Percentiles rank a stretch among this genome's conserved stretches.
phyloP scores from a whole-genome alignment of 2,797 vertebrate genomes.

The Notoglanidium macrostoma region DNA sequence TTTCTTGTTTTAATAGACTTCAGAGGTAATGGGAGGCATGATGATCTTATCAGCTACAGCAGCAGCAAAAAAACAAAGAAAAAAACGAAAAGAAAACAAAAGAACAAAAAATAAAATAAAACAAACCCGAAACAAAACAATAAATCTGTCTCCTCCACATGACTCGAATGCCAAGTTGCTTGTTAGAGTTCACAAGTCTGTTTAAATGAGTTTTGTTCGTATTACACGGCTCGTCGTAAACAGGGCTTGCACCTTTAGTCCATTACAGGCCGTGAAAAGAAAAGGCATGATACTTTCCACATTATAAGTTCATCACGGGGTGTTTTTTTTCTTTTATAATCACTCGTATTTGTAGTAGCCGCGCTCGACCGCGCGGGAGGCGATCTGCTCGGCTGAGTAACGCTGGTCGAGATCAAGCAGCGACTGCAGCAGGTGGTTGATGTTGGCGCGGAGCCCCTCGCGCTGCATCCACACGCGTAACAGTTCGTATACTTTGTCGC shows the following conservation, averaged over 20 bases:
- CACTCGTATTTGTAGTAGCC: slow-evolving; percentile 75
- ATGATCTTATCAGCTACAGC: slow-evolving; percentile 9
- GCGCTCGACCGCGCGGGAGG: slow-evolving; percentile 67
- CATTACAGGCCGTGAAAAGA: neutral
- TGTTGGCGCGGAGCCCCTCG: slow-evolving; percentile 77
- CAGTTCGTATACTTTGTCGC: slow-evolving; percentile 80
- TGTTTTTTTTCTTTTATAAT: neutral
- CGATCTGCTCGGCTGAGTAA: slow-evolving; percentile 77
- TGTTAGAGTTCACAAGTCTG: slow-evolving; percentile 12
- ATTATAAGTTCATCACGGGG: slow-evolving; percentile 1
- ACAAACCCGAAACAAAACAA: neutral
- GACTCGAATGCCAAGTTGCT: slow-evolving; percentile 9
- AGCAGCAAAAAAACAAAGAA: neutral
- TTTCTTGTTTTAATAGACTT: neutral
- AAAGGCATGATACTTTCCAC: slow-evolving; percentile 1
- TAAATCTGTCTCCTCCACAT: neutral
- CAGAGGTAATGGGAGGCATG: slow-evolving; percentile 13
- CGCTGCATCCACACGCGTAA: slow-evolving; percentile 81
- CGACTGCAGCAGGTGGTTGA: slow-evolving; percentile 74
- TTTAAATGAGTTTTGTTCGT: slow-evolving; percentile 10
- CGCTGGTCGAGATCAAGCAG: slow-evolving; percentile 78
- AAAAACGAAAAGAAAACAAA: neutral
- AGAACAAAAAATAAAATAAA: neutral
- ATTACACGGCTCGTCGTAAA: neutral
- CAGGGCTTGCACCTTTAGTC: neutral